A percentile compares a stretch with the other conserved stretches of the same genome.
Evolutionary conservation across 1,140 invertebrate genomes (phyloP).

Genomic region (Palaemon carinicauda): DNA sequence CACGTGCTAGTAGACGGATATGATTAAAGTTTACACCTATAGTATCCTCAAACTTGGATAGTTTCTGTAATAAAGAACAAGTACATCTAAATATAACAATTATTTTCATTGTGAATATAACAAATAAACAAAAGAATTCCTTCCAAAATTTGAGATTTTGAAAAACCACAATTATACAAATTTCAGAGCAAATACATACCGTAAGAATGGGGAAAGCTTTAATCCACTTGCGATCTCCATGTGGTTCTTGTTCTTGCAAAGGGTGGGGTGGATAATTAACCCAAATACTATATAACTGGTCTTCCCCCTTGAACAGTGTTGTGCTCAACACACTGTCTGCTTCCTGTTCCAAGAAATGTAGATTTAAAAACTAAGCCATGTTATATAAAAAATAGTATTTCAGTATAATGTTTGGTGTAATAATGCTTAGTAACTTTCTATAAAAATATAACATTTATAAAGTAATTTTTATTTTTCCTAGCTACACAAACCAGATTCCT

Average conservation of each 20-base stretch:
- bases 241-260: slow-evolving; percentile 89
- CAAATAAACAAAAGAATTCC: not conserved
- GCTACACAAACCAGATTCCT: too few species aligned
- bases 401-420: not conserved
- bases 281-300: slow-evolving; percentile 80
- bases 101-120: not conserved
- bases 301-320: slow-evolving; percentile 79
- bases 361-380: not conserved
- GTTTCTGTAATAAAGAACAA: slow-evolving; percentile 73
- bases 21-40: slow-evolving; percentile 94
- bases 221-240: slow-evolving; percentile 93
- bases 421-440: not conserved
- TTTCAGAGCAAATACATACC: slow-evolving; percentile 60
- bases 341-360: slow-evolving; percentile 68
- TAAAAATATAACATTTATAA: too few species aligned
- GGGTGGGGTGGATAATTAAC: slow-evolving; percentile 87
- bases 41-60: slow-evolving; percentile 89
- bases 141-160: not conserved
- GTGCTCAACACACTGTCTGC: slow-evolving; percentile 75
- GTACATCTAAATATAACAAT: not conserved
- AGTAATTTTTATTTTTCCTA: too few species aligned
- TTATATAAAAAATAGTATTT: not conserved
- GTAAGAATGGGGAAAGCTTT: slow-evolving; percentile 78
- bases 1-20: slow-evolving; percentile 91
- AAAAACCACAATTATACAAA: not conserved